A percentile compares a stretch with the other conserved stretches of the same genome.
phyloP scores from a whole-genome alignment of 2,797 vertebrate species.

The Australoheros facetus region DNA sequence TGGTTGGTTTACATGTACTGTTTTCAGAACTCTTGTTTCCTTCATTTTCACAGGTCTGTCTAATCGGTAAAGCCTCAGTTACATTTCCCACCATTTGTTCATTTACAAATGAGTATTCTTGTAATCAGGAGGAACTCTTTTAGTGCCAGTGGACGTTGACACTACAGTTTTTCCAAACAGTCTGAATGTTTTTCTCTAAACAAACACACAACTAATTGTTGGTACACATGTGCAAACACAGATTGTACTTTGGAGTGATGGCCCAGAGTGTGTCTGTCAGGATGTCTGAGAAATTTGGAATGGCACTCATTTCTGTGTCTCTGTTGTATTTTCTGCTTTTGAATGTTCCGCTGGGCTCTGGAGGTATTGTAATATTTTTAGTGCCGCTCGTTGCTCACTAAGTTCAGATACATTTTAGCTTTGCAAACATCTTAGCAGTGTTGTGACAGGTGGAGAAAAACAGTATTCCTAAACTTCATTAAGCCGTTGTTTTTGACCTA shows the following conservation, averaged over 20 bases:
- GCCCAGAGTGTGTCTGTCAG: slow-evolving; percentile 6
- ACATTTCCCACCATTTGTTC: background rate
- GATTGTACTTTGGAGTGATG: slow-evolving; percentile 79
- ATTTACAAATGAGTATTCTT: background rate
- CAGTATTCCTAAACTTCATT: background rate
- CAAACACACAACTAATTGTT: slow-evolving; percentile 40
- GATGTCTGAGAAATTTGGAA: slow-evolving; percentile 37
- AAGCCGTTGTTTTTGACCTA: background rate
- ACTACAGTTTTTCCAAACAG: background rate
- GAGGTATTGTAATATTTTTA: slow-evolving; percentile 64
- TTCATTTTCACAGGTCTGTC: no score
- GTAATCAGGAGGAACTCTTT: background rate
- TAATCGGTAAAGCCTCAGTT: background rate
- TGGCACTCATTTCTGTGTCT: slow-evolving; percentile 55
- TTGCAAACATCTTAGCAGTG: background rate
- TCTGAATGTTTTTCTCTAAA: background rate
- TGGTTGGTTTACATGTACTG: background rate
- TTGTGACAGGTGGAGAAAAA: background rate
- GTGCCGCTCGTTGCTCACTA: background rate
- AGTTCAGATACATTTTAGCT: background rate
- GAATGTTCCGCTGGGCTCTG: slow-evolving; percentile 36
- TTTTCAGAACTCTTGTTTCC: background rate
- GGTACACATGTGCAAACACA: slow-evolving; percentile 59
- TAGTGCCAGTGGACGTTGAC: slow-evolving; percentile 1
- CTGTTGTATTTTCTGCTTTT: slow-evolving; percentile 53